Evolutionary conservation across 2,797 vertebrate species (phyloP).

Genomic region (Neopelma chrysocephalum): DNA sequence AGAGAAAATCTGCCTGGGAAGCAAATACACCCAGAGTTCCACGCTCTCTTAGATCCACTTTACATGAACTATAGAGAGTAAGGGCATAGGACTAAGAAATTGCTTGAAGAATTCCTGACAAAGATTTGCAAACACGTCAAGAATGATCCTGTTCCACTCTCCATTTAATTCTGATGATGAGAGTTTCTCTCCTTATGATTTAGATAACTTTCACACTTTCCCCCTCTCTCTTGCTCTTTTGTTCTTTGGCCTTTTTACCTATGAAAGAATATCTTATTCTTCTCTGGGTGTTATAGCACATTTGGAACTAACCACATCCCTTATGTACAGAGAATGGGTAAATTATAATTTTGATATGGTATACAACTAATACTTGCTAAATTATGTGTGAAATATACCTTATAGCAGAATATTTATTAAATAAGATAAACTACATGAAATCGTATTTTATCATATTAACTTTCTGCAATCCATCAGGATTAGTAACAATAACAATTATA

Average conservation of each 20-base stretch:
- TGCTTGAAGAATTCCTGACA: background rate
- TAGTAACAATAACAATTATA: background rate
- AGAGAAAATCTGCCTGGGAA: background rate
- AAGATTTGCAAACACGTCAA: background rate
- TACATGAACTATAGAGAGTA: background rate
- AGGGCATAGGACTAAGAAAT: background rate
- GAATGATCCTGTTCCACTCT: background rate
- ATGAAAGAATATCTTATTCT: background rate
- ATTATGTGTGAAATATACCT: background rate
- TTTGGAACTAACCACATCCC: background rate
- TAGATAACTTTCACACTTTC: background rate
- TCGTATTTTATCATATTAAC: background rate
- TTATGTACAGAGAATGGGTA: background rate
- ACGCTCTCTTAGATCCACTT: background rate
- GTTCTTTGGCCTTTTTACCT: background rate
- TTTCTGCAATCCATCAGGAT: background rate
- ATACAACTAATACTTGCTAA: background rate
- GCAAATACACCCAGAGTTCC: background rate
- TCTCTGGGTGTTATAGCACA: background rate
- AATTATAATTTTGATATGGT: background rate
- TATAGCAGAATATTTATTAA: background rate
- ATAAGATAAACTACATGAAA: background rate
- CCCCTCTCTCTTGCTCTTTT: background rate
- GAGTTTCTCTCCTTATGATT: background rate
- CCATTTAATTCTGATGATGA: background rate